Conservation (phyloP, 53 echinoderm and acorn worm species). For the Temnopleurus reevesii region DNA sequence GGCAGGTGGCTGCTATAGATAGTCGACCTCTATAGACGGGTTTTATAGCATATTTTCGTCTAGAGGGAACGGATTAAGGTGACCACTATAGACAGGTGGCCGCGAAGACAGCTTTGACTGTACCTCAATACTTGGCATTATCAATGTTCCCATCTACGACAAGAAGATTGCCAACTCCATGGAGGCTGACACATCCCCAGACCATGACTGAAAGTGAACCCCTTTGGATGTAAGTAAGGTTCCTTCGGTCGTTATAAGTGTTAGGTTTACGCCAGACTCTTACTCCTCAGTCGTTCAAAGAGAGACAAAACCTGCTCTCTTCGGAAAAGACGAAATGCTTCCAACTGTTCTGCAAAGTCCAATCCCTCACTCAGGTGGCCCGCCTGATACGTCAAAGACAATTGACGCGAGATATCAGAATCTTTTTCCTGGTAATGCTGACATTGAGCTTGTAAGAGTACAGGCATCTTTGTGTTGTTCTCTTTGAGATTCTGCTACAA, state of each 20-base stretch:
- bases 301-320: not conserved
- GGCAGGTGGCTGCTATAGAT: no score
- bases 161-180: not conserved
- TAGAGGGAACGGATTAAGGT: no score
- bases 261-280: conserved; percentile 1
- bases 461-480: not conserved
- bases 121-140: conserved; percentile 20
- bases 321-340: not conserved
- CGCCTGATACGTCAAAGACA: conserved; percentile 1
- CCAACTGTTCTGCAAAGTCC: not conserved
- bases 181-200: not conserved
- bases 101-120: no score
- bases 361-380: not conserved
- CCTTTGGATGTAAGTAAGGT: not conserved
- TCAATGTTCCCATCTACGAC: conserved; percentile 28
- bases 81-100: no score
- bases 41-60: no score
- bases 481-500: not conserved
- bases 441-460: not conserved
- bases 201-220: not conserved
- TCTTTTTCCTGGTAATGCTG: not conserved
- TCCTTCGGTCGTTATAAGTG: not conserved
- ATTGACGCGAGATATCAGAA: no score
- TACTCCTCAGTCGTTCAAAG: not conserved
- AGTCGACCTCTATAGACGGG: no score